Evolutionary conservation across 2,888 invertebrate species (phyloP).

Genomic region (Agriotes lineatus): DNA sequence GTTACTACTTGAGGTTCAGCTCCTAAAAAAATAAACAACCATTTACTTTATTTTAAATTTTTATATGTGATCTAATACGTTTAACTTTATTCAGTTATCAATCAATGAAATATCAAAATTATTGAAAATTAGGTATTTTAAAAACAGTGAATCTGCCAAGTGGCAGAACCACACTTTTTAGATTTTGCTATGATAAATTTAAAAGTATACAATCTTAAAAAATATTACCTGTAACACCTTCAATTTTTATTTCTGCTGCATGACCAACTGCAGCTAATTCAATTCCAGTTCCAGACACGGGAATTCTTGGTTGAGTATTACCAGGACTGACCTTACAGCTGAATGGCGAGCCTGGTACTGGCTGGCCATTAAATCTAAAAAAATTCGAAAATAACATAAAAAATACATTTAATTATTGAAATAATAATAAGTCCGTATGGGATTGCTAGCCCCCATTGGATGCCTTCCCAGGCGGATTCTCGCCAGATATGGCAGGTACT

Average conservation of each 20-base stretch:
- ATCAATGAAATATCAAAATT: no score
- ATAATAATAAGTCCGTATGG: no score
- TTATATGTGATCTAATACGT: no score
- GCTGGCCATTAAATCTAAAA: conserved; percentile 77
- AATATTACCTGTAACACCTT: conserved; percentile 69
- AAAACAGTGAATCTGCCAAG: no score
- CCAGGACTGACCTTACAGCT: conserved; percentile 81
- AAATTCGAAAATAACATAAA: no score
- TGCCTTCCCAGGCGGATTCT: background rate
- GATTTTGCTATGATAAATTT: conserved; percentile 1
- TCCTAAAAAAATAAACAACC: conserved; percentile 63
- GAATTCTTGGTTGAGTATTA: conserved; percentile 73
- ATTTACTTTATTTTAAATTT: no score
- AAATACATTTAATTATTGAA: no score
- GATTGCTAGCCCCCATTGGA: background rate
- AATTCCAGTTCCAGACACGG: conserved; percentile 75
- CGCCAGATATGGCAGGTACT: background rate
- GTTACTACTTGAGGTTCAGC: conserved; percentile 80
- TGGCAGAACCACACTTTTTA: no score
- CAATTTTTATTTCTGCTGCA: conserved; percentile 72
- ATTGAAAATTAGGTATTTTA: no score
- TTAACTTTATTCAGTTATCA: no score
- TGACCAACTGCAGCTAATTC: conserved; percentile 78
- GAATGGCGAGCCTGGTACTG: conserved; percentile 93
- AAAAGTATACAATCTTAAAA: no score